These are phyloP conservation scores for Mastacembelus armatus DNA, from an alignment of 2,797 vertebrate genomes.

Conservation along the genomic window DNA sequence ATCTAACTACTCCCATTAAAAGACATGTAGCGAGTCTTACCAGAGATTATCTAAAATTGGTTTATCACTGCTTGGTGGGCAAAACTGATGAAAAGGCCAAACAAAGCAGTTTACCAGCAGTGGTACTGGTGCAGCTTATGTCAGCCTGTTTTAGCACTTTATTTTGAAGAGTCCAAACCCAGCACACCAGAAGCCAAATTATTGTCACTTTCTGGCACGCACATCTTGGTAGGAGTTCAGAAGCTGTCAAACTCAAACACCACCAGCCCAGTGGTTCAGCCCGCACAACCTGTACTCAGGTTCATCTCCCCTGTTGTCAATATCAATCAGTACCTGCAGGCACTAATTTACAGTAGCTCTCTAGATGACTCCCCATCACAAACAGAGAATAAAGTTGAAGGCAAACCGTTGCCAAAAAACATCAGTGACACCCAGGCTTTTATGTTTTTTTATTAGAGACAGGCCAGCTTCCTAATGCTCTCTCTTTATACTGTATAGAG, in stretches of 20 bases:
- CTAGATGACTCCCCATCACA: constrained; percentile 37
- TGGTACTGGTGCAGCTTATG: too few relatives aligned
- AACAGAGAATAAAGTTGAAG: constrained; percentile 11
- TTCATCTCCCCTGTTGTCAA: constrained; percentile 43
- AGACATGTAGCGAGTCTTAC: constrained; percentile 17
- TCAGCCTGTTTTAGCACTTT: constrained; percentile 37
- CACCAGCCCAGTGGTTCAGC: constrained; percentile 16
- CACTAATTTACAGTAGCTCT: constrained; percentile 36
- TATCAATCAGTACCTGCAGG: constrained; percentile 65
- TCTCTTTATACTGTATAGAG: too few relatives aligned
- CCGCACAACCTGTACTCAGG: constrained; percentile 6
- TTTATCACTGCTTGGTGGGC: constrained; percentile 42
- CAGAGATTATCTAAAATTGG: constrained; percentile 22
- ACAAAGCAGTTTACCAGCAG: constrained; percentile 19
- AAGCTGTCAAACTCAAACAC: constrained; percentile 16
- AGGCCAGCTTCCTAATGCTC: too few relatives aligned
- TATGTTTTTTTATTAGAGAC: too few relatives aligned
- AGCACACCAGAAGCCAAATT: constrained; percentile 36
- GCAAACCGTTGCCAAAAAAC: too few relatives aligned
- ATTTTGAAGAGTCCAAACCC: constrained; percentile 38
- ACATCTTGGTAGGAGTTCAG: constrained; percentile 54
- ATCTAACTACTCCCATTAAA: too few relatives aligned
- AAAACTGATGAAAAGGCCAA: neutral
- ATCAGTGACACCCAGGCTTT: too few relatives aligned
- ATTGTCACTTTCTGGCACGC: constrained; percentile 50